phyloP scores from a whole-genome alignment of 2,113 vertebrate species.

The Prochilodus magdalenae region DNA sequence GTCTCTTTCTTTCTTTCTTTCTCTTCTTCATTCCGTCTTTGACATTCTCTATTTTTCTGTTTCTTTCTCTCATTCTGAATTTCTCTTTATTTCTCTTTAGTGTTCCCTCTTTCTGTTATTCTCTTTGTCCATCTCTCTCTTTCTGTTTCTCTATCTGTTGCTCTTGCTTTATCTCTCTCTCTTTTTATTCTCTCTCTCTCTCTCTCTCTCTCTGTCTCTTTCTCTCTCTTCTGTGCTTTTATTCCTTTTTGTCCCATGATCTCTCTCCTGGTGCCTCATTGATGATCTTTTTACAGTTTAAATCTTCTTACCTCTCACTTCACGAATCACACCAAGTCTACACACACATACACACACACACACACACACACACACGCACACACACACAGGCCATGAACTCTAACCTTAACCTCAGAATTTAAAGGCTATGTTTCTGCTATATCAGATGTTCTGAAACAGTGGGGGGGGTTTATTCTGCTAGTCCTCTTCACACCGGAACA shows the following conservation, averaged over 20 bases:
- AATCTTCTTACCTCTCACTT: slow-evolving; percentile 11
- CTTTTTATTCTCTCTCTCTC: not conserved
- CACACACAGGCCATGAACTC: slow-evolving; percentile 15
- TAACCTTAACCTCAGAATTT: too few species aligned
- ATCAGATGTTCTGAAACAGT: too few species aligned
- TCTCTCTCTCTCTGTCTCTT: not conserved
- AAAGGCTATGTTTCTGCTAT: too few species aligned
- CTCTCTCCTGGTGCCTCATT: not conserved
- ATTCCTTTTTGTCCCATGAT: not conserved
- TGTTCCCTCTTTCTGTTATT: not conserved
- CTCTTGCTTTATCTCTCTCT: not conserved
- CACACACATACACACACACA: not conserved
- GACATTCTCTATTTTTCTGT: not conserved
- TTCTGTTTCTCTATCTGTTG: too few species aligned
- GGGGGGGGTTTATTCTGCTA: too few species aligned
- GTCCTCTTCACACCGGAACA: too few species aligned
- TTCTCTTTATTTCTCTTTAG: too few species aligned
- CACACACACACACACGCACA: not conserved
- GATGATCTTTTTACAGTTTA: not conserved
- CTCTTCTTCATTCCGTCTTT: not conserved
- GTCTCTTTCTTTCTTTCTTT: not conserved
- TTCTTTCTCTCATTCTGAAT: too few species aligned
- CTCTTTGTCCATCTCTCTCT: not conserved
- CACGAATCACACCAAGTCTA: not conserved
- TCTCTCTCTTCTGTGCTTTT: not conserved